These are phyloP conservation scores for Sebastes miniatus DNA, from an alignment of 2,797 vertebrate genomes.

Conservation along the genomic window DNA sequence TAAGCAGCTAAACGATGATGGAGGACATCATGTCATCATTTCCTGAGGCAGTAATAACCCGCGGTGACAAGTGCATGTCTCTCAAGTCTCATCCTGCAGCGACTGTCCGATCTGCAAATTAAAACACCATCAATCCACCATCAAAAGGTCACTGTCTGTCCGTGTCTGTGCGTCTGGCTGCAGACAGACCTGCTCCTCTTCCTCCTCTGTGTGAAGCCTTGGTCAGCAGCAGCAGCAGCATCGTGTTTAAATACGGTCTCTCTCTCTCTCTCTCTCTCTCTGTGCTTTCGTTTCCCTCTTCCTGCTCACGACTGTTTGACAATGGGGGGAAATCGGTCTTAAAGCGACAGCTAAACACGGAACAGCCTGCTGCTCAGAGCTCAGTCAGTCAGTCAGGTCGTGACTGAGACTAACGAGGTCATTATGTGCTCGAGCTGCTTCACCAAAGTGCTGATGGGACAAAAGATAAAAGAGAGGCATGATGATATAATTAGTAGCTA, in stretches of 20 bases:
- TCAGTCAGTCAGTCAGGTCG: constrained; percentile 56
- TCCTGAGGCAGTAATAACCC: constrained; percentile 60
- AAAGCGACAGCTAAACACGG: constrained; percentile 85
- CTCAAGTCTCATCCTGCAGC: not conserved
- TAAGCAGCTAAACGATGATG: constrained; percentile 45
- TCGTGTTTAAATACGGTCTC: constrained; percentile 77
- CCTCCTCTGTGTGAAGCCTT: constrained; percentile 36
- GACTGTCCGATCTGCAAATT: not conserved
- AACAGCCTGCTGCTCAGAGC: constrained; percentile 1
- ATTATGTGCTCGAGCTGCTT: constrained; percentile 21
- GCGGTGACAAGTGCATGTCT: constrained; percentile 40
- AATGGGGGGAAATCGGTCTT: constrained; percentile 97
- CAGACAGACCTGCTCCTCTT: constrained; percentile 9
- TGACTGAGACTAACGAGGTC: constrained; percentile 70
- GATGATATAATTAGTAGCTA: not conserved
- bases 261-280: constrained; percentile 12
- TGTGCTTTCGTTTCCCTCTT: constrained; percentile 96
- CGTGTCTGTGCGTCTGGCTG: constrained; percentile 7
- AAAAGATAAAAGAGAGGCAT: constrained; percentile 18
- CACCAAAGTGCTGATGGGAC: constrained; percentile 14
- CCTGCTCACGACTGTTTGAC: constrained; percentile 97
- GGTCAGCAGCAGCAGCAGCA: constrained; percentile 38
- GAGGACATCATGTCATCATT: constrained; percentile 64
- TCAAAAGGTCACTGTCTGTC: not conserved
- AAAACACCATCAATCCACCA: not conserved